Base-by-base conservation (phyloP, 2,113 vertebrate genomes). In the Boleophthalmus pectinirostris region DNA sequence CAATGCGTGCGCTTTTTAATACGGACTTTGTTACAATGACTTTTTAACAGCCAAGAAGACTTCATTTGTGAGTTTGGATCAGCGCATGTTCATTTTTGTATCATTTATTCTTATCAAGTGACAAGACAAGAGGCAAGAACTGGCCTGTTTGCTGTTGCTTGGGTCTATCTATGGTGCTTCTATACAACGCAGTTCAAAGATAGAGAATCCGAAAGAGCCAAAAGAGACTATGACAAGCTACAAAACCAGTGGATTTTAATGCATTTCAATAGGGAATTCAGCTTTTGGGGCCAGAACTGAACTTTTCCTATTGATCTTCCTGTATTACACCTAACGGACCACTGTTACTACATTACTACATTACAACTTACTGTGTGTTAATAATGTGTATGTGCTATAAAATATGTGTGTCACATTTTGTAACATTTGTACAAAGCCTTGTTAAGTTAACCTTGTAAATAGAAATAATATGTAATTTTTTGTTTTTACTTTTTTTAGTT, bases 341-440 rank as follows among this genome's bases (percentile, higher is more conserved):
- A 78, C 87, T 78, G 87, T 84, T 67, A 64, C 63, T 21, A 21
- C 11, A 47, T 66, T 57, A 21, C 14, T 12, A 68, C 45, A 69
- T 12, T 60, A 69, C 25, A 47, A 24, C 51, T 21, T 0, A 57
- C 80, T 83, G 68, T 84, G 69, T 83, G 85, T 88, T 87, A 78
- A 89, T 81, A 85, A 18, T 80, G 70, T 86, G 82, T 82, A 76
- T 77, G 73, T 61, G 70, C 84, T 66, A 80, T 75, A 84, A 75
- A 80, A 66, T 80, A 66, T 60, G 78, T 83, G 89, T 87, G 75
- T 12, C 78, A 61, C 57, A 72, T 92, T 93, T 93, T 94, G 93
- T 94, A 94, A 93, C 90, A 94, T 94, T 94, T 94, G 93, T 94
- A 95, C 85, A 94, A 91, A 94, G 90, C 89, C 89, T 93, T 93